Base-by-base conservation (phyloP, 2,113 vertebrate species). In the Clupea harengus region DNA sequence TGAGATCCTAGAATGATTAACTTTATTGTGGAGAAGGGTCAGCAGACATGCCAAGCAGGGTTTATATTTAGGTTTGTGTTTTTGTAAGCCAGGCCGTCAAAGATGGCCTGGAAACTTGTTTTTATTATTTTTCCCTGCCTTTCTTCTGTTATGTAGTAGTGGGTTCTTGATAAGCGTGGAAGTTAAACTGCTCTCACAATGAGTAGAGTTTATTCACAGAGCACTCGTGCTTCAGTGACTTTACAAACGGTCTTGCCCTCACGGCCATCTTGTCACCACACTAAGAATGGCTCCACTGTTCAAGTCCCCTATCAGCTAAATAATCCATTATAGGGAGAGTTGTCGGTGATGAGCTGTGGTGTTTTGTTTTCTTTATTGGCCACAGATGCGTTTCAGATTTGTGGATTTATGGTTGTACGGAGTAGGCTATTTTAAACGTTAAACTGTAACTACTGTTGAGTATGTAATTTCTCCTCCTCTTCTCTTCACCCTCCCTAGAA, bases 401-500 rank as follows among this genome's bases (percentile, higher is more conserved):
- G n/a, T 9, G 13, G 25, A 32, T 60, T 60, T 60, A 60, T 60
- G 54, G 64, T 3, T 72, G 39, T 39, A 39, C 2, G 39, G 39
- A 39, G 39, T 39, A 39, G 39, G 39, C 39, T 8, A 10, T 72
- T 25, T 25, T 13, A 32, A 10, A 11, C 64, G 28, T 2, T 13
- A 60, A 22, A 60, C 18, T 60, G 20, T 22, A 60, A 60, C 6
- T 60, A 60, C 18, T 18, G 52, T 54, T 54, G 18, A 54, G 0
- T 4, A 15, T 54, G 52, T 54, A 11, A 7, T 49, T 11, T 54
- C 52, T 54, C 13, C 1, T 54, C 1, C n/a, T 67, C 60, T 32
- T 11, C 20, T 84, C 75, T 47, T 45, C 81, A 3, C 22, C 39
- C 64, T 25, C 2, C 32, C 82, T 22, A 99, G 98, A 95, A 94